Conservation (phyloP, 2,113 vertebrate species). For the Halichoerus grypus region DNA sequence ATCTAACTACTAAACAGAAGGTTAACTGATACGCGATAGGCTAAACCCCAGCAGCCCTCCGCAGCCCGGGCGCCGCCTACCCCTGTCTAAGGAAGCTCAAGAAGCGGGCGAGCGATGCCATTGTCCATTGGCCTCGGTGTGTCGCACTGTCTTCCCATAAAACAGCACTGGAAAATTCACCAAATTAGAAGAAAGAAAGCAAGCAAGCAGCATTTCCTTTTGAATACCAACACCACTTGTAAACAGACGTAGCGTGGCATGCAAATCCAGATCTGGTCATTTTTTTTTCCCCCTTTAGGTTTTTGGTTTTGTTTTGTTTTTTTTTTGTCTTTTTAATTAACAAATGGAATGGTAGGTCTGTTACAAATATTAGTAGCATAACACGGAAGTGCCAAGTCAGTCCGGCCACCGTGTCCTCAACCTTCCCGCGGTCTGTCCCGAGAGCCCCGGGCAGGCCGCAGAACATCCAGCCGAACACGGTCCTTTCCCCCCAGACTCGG, state of each 20-base stretch:
- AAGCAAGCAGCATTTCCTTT: conserved; percentile 85
- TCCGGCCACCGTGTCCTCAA: conserved; percentile 78
- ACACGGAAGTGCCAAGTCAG: conserved; percentile 83
- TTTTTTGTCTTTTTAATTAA: conserved; percentile 76
- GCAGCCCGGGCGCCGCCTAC: conserved; percentile 81
- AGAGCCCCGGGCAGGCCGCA: conserved; percentile 77
- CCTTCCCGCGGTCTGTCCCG: conserved; percentile 74
- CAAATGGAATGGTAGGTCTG: conserved; percentile 81
- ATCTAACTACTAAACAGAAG: conserved; percentile 86
- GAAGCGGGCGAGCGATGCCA: conserved; percentile 81
- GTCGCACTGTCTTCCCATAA: conserved; percentile 82
- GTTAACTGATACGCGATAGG: conserved; percentile 88
- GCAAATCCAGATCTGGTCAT: conserved; percentile 83
- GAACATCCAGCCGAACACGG: conserved; percentile 72
- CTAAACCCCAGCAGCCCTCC: conserved; percentile 84
- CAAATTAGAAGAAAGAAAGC: conserved; percentile 81
- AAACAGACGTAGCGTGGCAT: conserved; percentile 85
- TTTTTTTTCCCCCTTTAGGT: conserved; percentile 6
- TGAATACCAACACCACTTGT: conserved; percentile 85
- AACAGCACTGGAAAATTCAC: conserved; percentile 85
- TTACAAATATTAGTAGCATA: conserved; percentile 85
- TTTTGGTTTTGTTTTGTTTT: background rate
- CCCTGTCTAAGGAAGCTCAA: conserved; percentile 80
- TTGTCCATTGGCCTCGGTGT: conserved; percentile 80
- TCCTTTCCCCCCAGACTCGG: conserved; percentile 42